phyloP scores from a whole-genome alignment of 2,797 vertebrate genomes.

The Tokudaia tokunoshimensis region DNA sequence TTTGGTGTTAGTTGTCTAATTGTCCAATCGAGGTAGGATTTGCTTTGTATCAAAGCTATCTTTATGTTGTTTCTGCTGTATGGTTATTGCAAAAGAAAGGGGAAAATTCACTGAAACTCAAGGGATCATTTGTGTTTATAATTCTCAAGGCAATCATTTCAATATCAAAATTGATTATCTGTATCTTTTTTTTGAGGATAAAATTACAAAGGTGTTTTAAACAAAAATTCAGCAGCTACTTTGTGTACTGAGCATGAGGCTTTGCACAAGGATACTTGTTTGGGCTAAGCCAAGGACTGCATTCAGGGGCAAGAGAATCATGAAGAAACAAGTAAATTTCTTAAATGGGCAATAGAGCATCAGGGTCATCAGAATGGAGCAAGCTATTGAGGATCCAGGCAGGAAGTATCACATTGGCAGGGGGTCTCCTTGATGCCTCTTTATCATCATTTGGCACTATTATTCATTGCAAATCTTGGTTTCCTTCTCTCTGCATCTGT shows the following conservation, averaged over 20 bases:
- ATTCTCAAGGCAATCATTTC: background rate
- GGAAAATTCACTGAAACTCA: background rate
- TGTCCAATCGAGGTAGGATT: background rate
- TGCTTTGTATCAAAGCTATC: background rate
- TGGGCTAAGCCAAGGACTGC: background rate
- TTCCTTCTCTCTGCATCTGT: background rate
- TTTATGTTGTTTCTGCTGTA: background rate
- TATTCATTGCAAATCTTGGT: background rate
- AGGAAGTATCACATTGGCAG: background rate
- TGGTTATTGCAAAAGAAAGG: background rate
- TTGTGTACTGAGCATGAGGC: background rate
- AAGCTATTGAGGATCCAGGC: background rate
- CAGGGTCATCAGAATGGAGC: background rate
- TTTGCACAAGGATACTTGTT: background rate
- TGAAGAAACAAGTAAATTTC: background rate
- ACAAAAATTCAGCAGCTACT: conserved; percentile 17
- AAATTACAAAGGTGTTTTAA: conserved; percentile 20
- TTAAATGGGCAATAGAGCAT: background rate
- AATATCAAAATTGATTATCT: background rate
- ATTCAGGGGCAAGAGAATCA: background rate
- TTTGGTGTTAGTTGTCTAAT: conserved; percentile 29
- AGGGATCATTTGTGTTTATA: background rate
- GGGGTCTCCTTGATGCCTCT: background rate
- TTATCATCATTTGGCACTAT: background rate
- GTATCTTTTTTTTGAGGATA: conserved; percentile 17